phyloP scores from a whole-genome alignment of 2,797 vertebrate species.

The Enteromius afrohamiltoni region DNA sequence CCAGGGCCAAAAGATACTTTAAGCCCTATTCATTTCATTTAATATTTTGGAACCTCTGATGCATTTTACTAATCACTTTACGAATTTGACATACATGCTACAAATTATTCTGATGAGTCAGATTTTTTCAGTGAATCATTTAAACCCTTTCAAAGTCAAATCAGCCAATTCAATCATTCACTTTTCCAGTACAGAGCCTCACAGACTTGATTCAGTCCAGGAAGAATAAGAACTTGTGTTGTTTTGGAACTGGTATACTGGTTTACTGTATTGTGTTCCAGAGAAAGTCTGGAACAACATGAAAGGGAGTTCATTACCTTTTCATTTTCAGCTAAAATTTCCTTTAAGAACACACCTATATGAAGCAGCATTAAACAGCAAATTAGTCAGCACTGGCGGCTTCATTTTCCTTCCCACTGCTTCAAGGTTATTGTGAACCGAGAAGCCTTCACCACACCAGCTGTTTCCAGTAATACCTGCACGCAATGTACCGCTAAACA shows the following conservation, averaged over 20 bases:
- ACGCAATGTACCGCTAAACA: not conserved
- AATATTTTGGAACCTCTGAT: too few species aligned
- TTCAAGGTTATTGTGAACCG: conserved; percentile 11
- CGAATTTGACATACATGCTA: too few species aligned
- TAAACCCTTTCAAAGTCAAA: not conserved
- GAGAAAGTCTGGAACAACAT: not conserved
- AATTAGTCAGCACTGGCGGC: not conserved
- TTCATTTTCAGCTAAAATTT: not conserved
- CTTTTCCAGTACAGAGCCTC: not conserved
- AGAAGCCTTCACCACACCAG: not conserved
- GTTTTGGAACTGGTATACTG: not conserved
- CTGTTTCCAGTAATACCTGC: conserved; percentile 20
- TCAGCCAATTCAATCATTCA: not conserved
- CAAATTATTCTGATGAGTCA: not conserved
- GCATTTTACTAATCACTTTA: too few species aligned
- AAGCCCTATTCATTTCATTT: not conserved
- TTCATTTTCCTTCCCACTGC: not conserved
- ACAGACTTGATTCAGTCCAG: not conserved
- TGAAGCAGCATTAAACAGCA: not conserved
- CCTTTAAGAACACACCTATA: not conserved
- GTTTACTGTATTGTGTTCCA: not conserved
- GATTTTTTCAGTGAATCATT: not conserved
- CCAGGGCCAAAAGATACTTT: not conserved
- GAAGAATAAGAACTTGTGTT: not conserved
- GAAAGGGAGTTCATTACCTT: too few species aligned